Evolutionary conservation across 2,797 vertebrate species (phyloP).

Genomic region (Manis crassicaudata): DNA sequence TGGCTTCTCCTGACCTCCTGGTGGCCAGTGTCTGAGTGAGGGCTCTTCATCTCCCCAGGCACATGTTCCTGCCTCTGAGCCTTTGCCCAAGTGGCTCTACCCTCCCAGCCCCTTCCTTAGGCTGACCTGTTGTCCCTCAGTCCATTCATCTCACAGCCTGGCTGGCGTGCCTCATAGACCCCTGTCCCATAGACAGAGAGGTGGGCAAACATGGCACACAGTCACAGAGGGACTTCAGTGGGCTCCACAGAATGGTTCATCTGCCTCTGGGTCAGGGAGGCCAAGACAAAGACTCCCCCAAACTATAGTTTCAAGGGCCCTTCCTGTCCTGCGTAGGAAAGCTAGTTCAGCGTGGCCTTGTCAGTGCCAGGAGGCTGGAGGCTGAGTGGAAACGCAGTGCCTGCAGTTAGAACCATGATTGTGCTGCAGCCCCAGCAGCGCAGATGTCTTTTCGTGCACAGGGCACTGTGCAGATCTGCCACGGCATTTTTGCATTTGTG

Average conservation of each 20-base stretch:
- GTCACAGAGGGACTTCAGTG: too few relatives aligned
- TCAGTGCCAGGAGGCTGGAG: neutral
- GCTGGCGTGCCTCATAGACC: rapidly evolving
- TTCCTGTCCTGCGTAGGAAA: neutral
- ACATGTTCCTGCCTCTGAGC: too few relatives aligned
- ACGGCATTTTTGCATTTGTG: rapidly evolving
- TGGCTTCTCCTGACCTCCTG: neutral
- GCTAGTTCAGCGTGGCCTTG: rapidly evolving
- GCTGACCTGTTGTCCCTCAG: neutral
- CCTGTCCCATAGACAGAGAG: rapidly evolving
- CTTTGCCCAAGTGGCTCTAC: neutral
- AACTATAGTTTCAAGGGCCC: neutral
- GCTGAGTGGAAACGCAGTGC: too few relatives aligned
- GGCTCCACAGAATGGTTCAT: neutral
- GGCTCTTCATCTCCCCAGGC: neutral
- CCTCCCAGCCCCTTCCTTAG: neutral
- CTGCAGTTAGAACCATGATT: neutral
- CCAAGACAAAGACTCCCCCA: rapidly evolving
- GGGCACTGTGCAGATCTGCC: rapidly evolving
- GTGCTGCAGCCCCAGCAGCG: neutral
- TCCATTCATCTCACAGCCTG: neutral
- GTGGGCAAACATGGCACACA: neutral
- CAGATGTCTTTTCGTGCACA: rapidly evolving
- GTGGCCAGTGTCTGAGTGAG: neutral
- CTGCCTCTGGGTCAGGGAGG: neutral